Evolutionary conservation across 2,888 invertebrate species (phyloP).

Genomic region (Notodonta ziczac): DNA sequence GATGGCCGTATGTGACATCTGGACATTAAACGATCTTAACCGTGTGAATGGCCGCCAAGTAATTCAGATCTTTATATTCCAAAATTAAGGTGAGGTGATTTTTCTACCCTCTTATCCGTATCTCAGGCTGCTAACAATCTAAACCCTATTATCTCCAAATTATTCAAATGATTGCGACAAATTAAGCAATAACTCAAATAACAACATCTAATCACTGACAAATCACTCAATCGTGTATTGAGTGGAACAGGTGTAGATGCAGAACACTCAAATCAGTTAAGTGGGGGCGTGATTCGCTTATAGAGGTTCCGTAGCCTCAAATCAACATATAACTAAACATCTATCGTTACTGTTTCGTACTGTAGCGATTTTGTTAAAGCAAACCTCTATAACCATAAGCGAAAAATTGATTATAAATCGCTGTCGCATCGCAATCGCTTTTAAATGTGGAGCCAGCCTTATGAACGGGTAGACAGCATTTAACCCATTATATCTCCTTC

Average conservation of each 20-base stretch:
- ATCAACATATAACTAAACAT: background rate
- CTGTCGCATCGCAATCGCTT: no score
- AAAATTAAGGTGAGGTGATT: background rate
- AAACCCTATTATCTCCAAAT: conserved; percentile 3
- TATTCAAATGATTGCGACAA: conserved; percentile 33
- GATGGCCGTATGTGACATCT: no score
- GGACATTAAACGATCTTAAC: no score
- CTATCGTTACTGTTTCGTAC: no score
- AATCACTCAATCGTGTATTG: conserved; percentile 36
- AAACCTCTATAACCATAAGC: no score
- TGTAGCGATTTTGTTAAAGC: no score
- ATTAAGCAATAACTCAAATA: conserved; percentile 35
- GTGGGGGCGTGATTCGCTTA: background rate
- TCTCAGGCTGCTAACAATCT: background rate
- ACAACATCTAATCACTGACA: conserved; percentile 31
- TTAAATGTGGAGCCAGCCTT: no score
- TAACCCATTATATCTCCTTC: no score
- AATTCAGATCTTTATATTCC: no score
- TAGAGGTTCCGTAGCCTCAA: background rate
- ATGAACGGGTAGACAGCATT: no score
- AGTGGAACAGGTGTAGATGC: conserved; percentile 29
- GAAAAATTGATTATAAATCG: no score
- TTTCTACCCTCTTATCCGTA: background rate
- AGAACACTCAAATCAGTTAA: background rate
- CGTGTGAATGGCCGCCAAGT: no score